Percentiles rank a stretch among this genome's conserved stretches.
Conservation (phyloP, 2,113 vertebrate genomes). For the Marmota flaviventris region DNA sequence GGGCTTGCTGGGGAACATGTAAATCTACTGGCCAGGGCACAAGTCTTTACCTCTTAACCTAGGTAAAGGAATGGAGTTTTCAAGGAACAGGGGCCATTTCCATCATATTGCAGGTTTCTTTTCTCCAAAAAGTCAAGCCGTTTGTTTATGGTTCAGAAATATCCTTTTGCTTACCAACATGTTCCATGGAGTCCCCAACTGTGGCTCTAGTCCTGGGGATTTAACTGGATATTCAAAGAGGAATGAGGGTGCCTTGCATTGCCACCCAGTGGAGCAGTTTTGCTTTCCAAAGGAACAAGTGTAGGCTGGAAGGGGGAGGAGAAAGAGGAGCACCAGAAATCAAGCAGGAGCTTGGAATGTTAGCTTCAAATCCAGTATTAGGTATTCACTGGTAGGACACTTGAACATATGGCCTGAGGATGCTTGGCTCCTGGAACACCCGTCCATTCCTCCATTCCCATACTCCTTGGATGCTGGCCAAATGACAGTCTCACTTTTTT, state of each 20-base stretch:
- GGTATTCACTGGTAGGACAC: accelerated
- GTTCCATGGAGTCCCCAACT: not conserved
- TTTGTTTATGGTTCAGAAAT: not conserved
- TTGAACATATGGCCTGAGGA: not conserved
- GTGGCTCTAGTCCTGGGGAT: not conserved
- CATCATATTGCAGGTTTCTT: not conserved
- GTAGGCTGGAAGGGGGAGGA: not conserved
- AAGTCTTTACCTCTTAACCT: not conserved
- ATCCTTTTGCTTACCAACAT: not conserved
- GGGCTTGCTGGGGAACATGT: not conserved
- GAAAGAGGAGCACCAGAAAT: not conserved
- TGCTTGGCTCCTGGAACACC: not conserved
- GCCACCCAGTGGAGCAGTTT: not conserved
- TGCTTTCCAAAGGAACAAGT: not conserved
- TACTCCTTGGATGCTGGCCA: not conserved
- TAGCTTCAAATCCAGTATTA: not conserved
- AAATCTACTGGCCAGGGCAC: accelerated
- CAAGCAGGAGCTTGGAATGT: not conserved
- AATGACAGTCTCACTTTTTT: not conserved
- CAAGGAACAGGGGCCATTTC: not conserved
- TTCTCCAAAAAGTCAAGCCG: not conserved
- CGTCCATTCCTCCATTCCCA: not conserved
- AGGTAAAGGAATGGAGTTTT: not conserved
- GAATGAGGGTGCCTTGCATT: not conserved
- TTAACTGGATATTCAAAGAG: not conserved